These are phyloP conservation scores for Lasius fuliginosus DNA, from an alignment of 2,888 invertebrate genomes.

Conservation along the genomic window DNA sequence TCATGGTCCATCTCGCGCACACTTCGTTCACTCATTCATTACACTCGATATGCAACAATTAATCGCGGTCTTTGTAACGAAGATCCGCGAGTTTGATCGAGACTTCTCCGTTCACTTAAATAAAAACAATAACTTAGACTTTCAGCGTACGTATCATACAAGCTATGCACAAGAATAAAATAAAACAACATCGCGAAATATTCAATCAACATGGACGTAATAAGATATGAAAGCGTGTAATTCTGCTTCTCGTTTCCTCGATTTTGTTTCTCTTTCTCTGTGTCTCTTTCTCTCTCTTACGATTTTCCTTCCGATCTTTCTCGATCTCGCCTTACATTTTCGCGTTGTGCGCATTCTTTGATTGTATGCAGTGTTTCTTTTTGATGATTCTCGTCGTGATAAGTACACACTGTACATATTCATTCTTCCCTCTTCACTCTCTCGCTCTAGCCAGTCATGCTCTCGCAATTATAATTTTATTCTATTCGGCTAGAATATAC, in stretches of 20 bases:
- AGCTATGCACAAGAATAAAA: conserved; percentile 65
- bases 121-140: conserved; percentile 76
- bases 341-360: conserved; percentile 73
- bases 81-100: background rate
- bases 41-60: conserved; percentile 47
- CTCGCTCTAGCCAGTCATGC: conserved; percentile 49
- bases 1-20: conserved; percentile 19
- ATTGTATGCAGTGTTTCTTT: conserved; percentile 77
- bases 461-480: conserved; percentile 40
- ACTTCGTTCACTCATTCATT: conserved; percentile 21
- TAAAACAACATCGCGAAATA: conserved; percentile 76
- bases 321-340: conserved; percentile 26
- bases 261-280: conserved; percentile 39
- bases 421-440: conserved; percentile 45
- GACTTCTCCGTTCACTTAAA: conserved; percentile 43
- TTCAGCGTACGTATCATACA: conserved; percentile 67
- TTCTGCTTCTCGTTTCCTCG: conserved; percentile 45
- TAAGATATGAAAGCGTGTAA: conserved; percentile 81
- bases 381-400: conserved; percentile 68
- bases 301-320: conserved; percentile 10
- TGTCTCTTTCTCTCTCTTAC: conserved; percentile 12
- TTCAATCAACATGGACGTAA: conserved; percentile 83
- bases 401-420: conserved; percentile 54
- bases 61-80: conserved; percentile 14
- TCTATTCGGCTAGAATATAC: conserved; percentile 29